These are phyloP conservation scores for Drosophila nannoptera DNA, from an alignment of 1,140 invertebrate genomes.

Conservation along the genomic window DNA sequence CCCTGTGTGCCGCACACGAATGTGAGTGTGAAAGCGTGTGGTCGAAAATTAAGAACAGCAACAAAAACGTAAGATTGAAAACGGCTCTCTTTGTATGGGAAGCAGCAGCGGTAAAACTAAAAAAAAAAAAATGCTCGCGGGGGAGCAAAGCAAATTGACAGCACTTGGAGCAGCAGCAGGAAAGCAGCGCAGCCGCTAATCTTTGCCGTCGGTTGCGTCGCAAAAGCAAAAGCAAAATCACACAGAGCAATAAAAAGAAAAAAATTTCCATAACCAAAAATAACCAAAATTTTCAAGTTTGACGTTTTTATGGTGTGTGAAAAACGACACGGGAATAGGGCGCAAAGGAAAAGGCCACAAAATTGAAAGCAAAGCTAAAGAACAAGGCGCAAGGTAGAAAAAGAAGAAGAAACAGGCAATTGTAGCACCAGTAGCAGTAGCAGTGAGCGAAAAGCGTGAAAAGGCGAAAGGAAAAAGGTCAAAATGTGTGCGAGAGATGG, in stretches of 20 bases:
- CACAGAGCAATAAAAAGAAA: constrained; percentile 34
- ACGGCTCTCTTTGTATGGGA: constrained; percentile 38
- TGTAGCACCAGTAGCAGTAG: constrained; percentile 18
- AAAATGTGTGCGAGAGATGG: constrained; percentile 34
- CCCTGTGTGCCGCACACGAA: constrained; percentile 49
- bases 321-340: constrained; percentile 39
- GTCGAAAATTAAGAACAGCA: constrained; percentile 55
- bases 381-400: constrained; percentile 34
- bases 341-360: constrained; percentile 45
- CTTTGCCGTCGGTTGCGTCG: constrained; percentile 60
- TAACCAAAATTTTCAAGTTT: constrained; percentile 50
- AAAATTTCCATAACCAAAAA: constrained; percentile 46
- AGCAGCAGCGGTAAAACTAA: constrained; percentile 46
- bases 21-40: constrained; percentile 52
- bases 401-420: constrained; percentile 23
- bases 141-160: constrained; percentile 57
- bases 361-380: constrained; percentile 36
- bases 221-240: constrained; percentile 46
- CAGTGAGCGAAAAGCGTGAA: constrained; percentile 39
- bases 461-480: constrained; percentile 50
- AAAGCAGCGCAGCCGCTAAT: constrained; percentile 72
- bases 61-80: constrained; percentile 51
- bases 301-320: constrained; percentile 52
- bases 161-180: constrained; percentile 45
- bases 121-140: constrained; percentile 53